A percentile compares a stretch with the other conserved stretches of the same genome.
phyloP scores from a whole-genome alignment of 1,140 invertebrate genomes.

The Drosophila ananassae region DNA sequence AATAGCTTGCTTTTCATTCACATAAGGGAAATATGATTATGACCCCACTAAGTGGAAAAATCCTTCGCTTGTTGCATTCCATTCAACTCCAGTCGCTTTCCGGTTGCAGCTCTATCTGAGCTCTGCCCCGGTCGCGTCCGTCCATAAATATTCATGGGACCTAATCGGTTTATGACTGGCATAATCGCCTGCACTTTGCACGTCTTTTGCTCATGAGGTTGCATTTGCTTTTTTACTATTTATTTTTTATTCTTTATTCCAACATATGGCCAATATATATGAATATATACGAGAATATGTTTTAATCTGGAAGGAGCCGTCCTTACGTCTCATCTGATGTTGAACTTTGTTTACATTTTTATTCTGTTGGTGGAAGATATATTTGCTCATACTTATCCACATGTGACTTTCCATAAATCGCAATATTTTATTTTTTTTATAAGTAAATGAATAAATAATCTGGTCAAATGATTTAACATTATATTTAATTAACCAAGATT shows the following conservation, averaged over 20 bases:
- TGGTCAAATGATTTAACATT: background rate
- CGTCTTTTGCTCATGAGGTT: constrained; percentile 63
- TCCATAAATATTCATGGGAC: constrained; percentile 76
- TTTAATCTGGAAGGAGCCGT: too few species aligned
- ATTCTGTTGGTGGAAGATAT: too few species aligned
- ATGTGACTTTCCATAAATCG: background rate
- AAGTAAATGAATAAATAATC: background rate
- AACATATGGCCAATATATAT: constrained; percentile 48
- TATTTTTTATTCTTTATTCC: constrained; percentile 11
- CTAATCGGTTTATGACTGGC: constrained; percentile 74
- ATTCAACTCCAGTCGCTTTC: constrained; percentile 16
- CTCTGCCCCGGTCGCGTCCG: constrained; percentile 21
- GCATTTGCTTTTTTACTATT: constrained; percentile 14
- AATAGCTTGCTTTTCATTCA: constrained; percentile 2
- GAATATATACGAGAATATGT: background rate
- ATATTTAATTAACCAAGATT: background rate
- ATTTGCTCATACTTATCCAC: too few species aligned
- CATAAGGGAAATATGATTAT: constrained; percentile 37
- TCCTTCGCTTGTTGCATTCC: constrained; percentile 60
- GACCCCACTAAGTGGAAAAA: constrained; percentile 17
- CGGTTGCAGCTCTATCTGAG: constrained; percentile 6
- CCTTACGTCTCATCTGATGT: too few species aligned
- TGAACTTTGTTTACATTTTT: too few species aligned
- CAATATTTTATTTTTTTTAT: too few species aligned
- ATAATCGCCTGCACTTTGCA: constrained; percentile 61